These are phyloP conservation scores for Baccha elongata DNA, from an alignment of 2,888 invertebrate genomes.

Conservation along the genomic window DNA sequence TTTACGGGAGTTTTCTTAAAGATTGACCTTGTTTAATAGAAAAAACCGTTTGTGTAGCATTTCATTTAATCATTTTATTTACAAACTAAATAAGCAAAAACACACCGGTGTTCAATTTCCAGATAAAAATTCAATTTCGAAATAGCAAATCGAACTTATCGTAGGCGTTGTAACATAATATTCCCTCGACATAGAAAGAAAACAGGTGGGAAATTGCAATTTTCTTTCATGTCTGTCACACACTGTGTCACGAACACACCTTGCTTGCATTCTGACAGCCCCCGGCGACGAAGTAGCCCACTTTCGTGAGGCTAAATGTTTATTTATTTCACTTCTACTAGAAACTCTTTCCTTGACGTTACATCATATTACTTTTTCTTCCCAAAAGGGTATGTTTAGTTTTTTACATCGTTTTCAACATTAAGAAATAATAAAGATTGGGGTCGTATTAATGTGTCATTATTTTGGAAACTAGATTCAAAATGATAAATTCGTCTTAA, in stretches of 20 bases:
- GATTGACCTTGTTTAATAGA: too few species aligned
- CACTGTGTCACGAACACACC: background rate
- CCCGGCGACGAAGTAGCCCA: background rate
- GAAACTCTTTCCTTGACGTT: constrained; percentile 16
- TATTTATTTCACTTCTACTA: constrained; percentile 40
- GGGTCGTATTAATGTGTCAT: too few species aligned
- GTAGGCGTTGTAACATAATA: constrained; percentile 8
- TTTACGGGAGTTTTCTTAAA: too few species aligned
- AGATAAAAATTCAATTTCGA: constrained; percentile 58
- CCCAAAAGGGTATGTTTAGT: constrained; percentile 11
- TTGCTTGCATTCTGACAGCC: background rate
- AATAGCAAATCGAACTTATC: constrained; percentile 39
- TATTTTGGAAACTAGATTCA: too few species aligned
- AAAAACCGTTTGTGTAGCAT: too few species aligned
- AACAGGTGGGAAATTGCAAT: constrained; percentile 58
- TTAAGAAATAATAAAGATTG: background rate
- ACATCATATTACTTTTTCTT: constrained; percentile 27
- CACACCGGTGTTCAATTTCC: constrained; percentile 32
- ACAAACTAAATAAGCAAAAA: background rate
- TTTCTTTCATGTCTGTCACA: constrained; percentile 18
- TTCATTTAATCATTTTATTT: background rate
- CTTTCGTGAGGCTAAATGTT: constrained; percentile 25
- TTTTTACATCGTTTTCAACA: background rate
- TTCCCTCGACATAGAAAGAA: constrained; percentile 16
- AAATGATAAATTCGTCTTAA: too few species aligned